Evolutionary conservation across 2,113 vertebrate genomes (phyloP), one percentile per base, ranked within the genome.

Genomic region (Neopipo cinnamomea): DNA sequence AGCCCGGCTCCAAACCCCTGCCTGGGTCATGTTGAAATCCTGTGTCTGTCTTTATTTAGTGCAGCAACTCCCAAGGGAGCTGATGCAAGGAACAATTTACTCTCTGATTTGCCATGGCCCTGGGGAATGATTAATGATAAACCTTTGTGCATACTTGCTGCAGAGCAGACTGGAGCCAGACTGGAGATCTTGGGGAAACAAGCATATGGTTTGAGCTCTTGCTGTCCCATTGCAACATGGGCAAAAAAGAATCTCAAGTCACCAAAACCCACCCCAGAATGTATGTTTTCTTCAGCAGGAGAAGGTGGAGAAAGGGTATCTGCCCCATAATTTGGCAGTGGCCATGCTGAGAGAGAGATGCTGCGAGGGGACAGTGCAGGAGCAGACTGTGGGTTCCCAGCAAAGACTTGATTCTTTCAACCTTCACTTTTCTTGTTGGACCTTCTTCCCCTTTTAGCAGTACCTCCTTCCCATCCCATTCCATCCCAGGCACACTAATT

Each of bases 401-500:
- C 25, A 88, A 91, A 97, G 95, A 96, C 91, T 96, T 97, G 90
- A 73, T 97, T 98, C 96, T 98, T 96, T 97, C 93, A 91, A 75
- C 67, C 78, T 97, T 91, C 66, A 83, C 67, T 73, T 90, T 65
- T 37, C 47, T 75, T 82, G 1, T 28, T 65, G 25, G 46, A 19
- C 6, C 5, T 62, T 70, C 75, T 59, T 9, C 3, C 11, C 35
- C 24, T 94, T 58, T 85, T 44, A 63, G 37, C 56, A 47, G 18
- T 14, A 44, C 12, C 66, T 49, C 37, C 61, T 58, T 31, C 44
- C 58, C 70, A 58, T 33, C 55, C 62, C 20, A 58, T 33, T 55
- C 62, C 20, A 5, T 14, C 11, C 52, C 25, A 28, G 12, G 13
- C 53, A 44, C 37, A 1, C 0, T 14, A 2, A 37, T 66, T 55